phyloP scores from a whole-genome alignment of 2,888 invertebrate genomes.

The Aphidoletes aphidimyza region DNA sequence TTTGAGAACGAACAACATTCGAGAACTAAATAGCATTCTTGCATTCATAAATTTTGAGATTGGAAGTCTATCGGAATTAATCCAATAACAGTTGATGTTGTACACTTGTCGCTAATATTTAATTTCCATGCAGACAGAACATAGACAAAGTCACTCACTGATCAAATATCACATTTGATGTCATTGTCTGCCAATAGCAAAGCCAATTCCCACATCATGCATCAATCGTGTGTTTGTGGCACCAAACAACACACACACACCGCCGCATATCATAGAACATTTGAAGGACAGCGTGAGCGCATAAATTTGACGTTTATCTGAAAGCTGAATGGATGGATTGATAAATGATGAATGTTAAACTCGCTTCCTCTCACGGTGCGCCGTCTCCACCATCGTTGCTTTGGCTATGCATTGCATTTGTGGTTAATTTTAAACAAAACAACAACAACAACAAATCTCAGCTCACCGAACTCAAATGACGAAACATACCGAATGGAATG shows the following conservation, averaged over 20 bases:
- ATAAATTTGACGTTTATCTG: constrained; percentile 46
- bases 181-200: background rate
- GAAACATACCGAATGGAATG: background rate
- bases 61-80: background rate
- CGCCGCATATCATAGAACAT: background rate
- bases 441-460: no score
- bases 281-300: constrained; percentile 37
- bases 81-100: background rate
- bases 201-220: background rate
- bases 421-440: background rate
- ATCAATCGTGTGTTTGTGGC: background rate
- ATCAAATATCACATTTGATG: background rate
- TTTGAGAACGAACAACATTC: no score
- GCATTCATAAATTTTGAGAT: no score
- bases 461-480: background rate
- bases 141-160: background rate
- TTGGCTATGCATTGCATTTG: constrained; percentile 19
- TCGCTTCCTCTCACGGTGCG: background rate
- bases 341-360: constrained; percentile 31
- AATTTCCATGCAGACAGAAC: background rate
- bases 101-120: background rate
- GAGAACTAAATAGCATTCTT: no score
- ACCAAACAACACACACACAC: background rate
- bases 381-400: background rate
- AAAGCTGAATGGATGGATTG: constrained; percentile 38